Evolutionary conservation across 2,797 vertebrate species (phyloP), one percentile per base, ranked within the genome.

Genomic region (Pangasius mekongensis): DNA sequence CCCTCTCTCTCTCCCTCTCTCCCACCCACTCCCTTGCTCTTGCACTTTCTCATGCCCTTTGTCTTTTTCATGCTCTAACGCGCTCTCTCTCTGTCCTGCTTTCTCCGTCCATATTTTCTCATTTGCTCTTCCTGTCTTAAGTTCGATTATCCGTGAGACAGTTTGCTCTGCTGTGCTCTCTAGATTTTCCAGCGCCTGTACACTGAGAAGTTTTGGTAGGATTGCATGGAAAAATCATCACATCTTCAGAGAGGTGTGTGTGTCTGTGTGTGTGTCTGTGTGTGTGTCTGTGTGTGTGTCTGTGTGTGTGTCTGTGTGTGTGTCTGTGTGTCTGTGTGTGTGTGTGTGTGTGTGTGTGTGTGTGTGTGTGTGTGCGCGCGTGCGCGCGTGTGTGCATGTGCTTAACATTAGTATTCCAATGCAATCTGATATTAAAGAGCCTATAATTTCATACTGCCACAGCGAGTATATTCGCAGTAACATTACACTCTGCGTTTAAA

Each of bases 371-470:
- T 14, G 9, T 2, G 11, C 33, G 43, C 14, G 43, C 14, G 24
- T 16, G 11, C 0, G 20, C 0, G 16, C 33, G 39, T 16, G 11
- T 1, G 20, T 0, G 16, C 33, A 0, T 14, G 9, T 2, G 11
- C 33, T 43, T 62, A 5, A 24, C 30, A 36, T 43, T 27, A 27
- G 36, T n/a, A 83, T 47, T 47, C 39, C 24, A 16, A 16, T n/a
- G 58, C 80, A 82, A 8, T 16, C 13, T 6, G 4, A 47, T 82
- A 82, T 62, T 81, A 58, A 82, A 64, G 58, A 62, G 33, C 22
- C 22, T 62, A 24, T 82, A 62, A 82, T 62, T 62, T 62, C 43
- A 16, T 82, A 27, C 33, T 18, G 58, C 36, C 36, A 27, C 80
- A 47, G 80, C 6, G 13, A 62, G 58, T 18, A n/a, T 43, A 82